Evolutionary conservation across 2,797 vertebrate genomes (phyloP).

Genomic region (Melanotaenia boesemani): DNA sequence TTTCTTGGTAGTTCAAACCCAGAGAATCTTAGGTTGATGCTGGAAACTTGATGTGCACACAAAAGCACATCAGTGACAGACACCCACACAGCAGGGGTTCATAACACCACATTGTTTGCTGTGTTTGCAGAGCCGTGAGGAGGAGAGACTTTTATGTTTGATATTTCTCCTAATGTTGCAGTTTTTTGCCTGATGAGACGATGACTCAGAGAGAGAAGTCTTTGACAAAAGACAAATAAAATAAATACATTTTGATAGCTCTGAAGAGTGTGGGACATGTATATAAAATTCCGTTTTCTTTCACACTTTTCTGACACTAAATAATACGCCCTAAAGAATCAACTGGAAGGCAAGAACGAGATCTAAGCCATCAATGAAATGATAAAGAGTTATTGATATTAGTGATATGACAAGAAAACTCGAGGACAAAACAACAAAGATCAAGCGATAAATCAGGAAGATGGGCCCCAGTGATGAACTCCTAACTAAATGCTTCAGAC

Average conservation of each 20-base stretch:
- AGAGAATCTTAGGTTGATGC: constrained; percentile 27
- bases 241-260: constrained; percentile 2
- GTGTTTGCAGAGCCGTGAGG: constrained; percentile 14
- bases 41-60: constrained; percentile 25
- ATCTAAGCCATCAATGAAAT: neutral
- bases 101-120: constrained; percentile 10
- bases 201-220: neutral
- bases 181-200: neutral
- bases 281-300: neutral
- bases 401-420: neutral
- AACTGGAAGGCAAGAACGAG: neutral
- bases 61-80: constrained; percentile 30
- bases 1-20: constrained; percentile 34
- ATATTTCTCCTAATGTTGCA: constrained; percentile 6
- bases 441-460: neutral
- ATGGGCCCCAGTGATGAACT: neutral
- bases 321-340: neutral
- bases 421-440: neutral
- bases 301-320: too few relatives aligned
- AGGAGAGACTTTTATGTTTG: constrained; percentile 18
- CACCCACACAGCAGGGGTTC: constrained; percentile 30
- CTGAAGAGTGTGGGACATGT: neutral
- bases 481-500: neutral
- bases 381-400: neutral
- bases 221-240: constrained; percentile 5